Base-by-base conservation (phyloP, 92 coral and sea anemone species). In the Zoanthus sansibaricus region DNA sequence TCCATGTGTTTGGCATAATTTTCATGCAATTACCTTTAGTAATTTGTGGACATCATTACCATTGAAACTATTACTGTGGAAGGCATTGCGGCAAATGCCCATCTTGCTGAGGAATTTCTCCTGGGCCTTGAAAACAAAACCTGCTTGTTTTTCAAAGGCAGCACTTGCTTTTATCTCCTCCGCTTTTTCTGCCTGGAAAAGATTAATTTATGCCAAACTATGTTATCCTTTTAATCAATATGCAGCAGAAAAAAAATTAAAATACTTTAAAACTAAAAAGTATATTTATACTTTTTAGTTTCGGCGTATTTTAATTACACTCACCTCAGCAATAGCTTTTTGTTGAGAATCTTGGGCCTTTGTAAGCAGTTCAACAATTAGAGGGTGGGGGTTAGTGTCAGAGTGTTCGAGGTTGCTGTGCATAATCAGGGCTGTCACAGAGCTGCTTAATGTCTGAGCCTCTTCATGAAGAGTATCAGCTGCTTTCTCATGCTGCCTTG, bases 401-500 rank as follows among this genome's bases (percentile, higher is more conserved):
- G 75, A 31, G n/a, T 71, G 75, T 42, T n/a, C 20, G 1, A 37
- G 42, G 45, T 71, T 71, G 75, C 75, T n/a, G 15, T 71, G 42
- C 14, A 49, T 71, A 3, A 11, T 46, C 12, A 71, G 49, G 48
- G 48, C 71, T 16, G 71, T 66, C 25, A 66, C 32, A 21, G 16
- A 66, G 71, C 30, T 66, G 71, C 71, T 17, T 9, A 66, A 17
- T 17, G 25, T 6, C 30, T 21, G 71, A 8, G 71, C 31, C 71
- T 66, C 18, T n/a, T 61, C 69, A 61, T 61, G 9, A 4, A 66
- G 71, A 66, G 30, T 15, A 21, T 66, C 71, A 8, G 71, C 71
- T 8, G 71, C 71, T 66, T 73, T 73, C 56, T 73, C 78, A 73
- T 73, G 78, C 20, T 73, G 21, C 48, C 78, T 7, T 48, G 78